Conservation (phyloP, 2,888 invertebrate genomes). For the Aethes cnicana region DNA sequence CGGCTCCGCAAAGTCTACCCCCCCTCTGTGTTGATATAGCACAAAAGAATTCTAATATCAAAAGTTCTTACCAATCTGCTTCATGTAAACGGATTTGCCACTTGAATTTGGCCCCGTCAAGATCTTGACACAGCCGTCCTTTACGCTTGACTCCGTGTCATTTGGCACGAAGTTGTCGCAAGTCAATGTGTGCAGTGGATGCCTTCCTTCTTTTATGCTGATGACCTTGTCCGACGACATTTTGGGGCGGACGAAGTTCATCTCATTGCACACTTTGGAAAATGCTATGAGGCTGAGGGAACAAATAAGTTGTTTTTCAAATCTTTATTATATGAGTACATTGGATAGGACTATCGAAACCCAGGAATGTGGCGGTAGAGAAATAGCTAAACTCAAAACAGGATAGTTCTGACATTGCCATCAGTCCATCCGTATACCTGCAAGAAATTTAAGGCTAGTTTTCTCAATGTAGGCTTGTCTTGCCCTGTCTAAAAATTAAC, state of each 20-base stretch:
- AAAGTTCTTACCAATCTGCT: conserved; percentile 84
- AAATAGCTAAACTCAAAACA: too few species aligned
- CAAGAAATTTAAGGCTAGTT: background rate
- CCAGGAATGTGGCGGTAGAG: too few species aligned
- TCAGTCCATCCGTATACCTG: too few species aligned
- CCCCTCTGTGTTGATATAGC: too few species aligned
- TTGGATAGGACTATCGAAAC: background rate
- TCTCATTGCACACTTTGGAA: conserved; percentile 84
- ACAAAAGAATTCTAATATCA: too few species aligned
- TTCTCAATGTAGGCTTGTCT: too few species aligned
- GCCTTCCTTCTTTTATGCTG: conserved; percentile 85
- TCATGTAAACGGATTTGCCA: conserved; percentile 96
- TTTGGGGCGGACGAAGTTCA: conserved; percentile 85
- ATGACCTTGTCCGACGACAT: conserved; percentile 82
- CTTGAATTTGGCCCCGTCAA: conserved; percentile 95
- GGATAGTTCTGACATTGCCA: too few species aligned
- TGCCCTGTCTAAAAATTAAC: too few species aligned
- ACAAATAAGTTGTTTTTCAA: conserved; percentile 25
- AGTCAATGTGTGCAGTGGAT: conserved; percentile 88
- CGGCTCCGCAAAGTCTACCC: too few species aligned
- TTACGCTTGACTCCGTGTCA: conserved; percentile 83
- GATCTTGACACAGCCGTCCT: conserved; percentile 85
- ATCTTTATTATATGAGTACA: background rate
- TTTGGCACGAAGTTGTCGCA: conserved; percentile 88
- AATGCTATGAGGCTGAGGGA: conserved; percentile 86